A percentile compares a stretch with the other conserved stretches of the same genome.
These are phyloP conservation scores for Odontomachus brunneus DNA, from an alignment of 1,140 invertebrate species.

Conservation along the genomic window DNA sequence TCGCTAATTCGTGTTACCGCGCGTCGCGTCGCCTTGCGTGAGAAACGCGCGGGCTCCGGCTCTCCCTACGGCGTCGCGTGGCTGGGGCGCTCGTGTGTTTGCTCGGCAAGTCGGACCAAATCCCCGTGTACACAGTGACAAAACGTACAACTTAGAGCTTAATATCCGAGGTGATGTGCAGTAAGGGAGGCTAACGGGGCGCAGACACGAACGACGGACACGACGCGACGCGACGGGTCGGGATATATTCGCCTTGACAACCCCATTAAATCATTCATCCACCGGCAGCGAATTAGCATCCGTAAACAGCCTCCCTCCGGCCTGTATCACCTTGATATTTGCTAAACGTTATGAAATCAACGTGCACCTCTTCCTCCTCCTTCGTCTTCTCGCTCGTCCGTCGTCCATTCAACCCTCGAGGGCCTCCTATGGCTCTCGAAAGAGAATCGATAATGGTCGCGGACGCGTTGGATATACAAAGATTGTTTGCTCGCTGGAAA, in stretches of 20 bases:
- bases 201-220: constrained; percentile 25
- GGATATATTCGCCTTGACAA: constrained; percentile 47
- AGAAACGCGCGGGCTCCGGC: constrained; percentile 19
- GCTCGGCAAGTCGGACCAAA: constrained; percentile 66
- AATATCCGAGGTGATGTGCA: constrained; percentile 28
- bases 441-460: constrained; percentile 57
- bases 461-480: constrained; percentile 57
- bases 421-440: constrained; percentile 37
- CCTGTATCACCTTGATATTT: constrained; percentile 50
- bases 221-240: constrained; percentile 35
- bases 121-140: constrained; percentile 68
- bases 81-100: constrained; percentile 65
- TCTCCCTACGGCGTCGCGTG: constrained; percentile 21
- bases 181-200: constrained; percentile 36
- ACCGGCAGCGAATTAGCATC: constrained; percentile 63
- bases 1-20: constrained; percentile 10
- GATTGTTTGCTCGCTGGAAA: constrained; percentile 54
- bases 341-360: constrained; percentile 55
- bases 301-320: constrained; percentile 41
- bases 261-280: constrained; percentile 58
- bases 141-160: constrained; percentile 61
- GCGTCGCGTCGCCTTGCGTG: constrained; percentile 22
- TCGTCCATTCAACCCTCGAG: constrained; percentile 45
- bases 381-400: neutral
- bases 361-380: neutral